A percentile compares a stretch with the other conserved stretches of the same genome.
These are phyloP conservation scores for Drosophila neocordata DNA, from an alignment of 1,140 invertebrate genomes.

Conservation along the genomic window DNA sequence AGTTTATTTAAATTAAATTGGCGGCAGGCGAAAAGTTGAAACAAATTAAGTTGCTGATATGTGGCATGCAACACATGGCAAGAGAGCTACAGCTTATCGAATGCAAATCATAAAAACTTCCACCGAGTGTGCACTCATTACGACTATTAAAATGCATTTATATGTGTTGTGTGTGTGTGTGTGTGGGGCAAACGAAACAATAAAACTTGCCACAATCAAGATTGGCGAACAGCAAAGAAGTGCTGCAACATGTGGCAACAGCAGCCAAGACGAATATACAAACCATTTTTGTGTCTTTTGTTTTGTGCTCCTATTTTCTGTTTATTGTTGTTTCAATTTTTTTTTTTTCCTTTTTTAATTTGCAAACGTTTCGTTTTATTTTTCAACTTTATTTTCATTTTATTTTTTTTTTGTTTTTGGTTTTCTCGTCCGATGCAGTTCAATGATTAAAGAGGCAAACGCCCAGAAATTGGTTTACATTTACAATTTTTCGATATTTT, in stretches of 20 bases:
- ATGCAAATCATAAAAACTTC: conserved; percentile 68
- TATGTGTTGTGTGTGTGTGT: conserved; percentile 25
- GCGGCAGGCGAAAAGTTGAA: conserved; percentile 48
- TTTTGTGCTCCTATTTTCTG: conserved; percentile 42
- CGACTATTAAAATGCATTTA: conserved; percentile 40
- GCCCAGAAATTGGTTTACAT: conserved; percentile 71
- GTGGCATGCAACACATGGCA: conserved; percentile 43
- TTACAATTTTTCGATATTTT: conserved; percentile 50
- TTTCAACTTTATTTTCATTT: conserved; percentile 25
- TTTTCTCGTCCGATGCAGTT: conserved; percentile 65
- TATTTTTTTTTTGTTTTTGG: conserved; percentile 12
- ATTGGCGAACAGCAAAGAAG: conserved; percentile 68
- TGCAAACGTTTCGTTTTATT: conserved; percentile 73
- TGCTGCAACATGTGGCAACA: conserved; percentile 78
- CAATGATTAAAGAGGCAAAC: conserved; percentile 80
- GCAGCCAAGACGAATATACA: conserved; percentile 32
- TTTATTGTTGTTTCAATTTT: conserved; percentile 52
- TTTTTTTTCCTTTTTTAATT: conserved; percentile 65
- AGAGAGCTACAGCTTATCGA: conserved; percentile 55
- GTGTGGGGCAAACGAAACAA: conserved; percentile 47
- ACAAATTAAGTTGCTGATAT: conserved; percentile 76
- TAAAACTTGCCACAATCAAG: conserved; percentile 70
- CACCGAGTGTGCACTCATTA: conserved; percentile 59
- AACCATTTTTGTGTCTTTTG: conserved; percentile 68
- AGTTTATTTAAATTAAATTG: conserved; percentile 73